Percentiles rank a stretch among this genome's conserved stretches.
Conservation (phyloP, 2,888 invertebrate species). For the Scrobipalpa atriplicella region DNA sequence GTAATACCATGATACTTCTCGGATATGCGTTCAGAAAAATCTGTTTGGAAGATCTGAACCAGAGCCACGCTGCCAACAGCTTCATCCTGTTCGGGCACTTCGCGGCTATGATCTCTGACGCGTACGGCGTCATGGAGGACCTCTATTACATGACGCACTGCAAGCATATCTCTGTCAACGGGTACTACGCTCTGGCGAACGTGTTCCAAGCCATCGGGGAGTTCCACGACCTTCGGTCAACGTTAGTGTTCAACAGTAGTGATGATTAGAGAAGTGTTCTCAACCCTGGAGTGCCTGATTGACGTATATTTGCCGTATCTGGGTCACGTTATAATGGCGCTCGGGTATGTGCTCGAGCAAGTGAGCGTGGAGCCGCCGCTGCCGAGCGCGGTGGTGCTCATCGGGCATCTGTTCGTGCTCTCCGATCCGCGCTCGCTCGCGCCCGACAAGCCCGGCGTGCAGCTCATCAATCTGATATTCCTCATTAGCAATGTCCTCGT, state of each 20-base stretch:
- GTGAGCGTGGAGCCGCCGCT: constrained; percentile 56
- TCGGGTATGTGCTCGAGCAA: constrained; percentile 69
- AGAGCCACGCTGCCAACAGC: constrained; percentile 40
- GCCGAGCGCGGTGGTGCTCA: constrained; percentile 63
- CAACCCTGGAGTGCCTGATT: constrained; percentile 36
- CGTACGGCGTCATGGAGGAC: constrained; percentile 40
- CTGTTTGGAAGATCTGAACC: constrained; percentile 35
- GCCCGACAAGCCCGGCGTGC: constrained; percentile 49
- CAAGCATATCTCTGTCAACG: constrained; percentile 42
- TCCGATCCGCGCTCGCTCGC: constrained; percentile 55
- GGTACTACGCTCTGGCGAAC: constrained; percentile 49
- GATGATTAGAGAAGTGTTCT: constrained; percentile 33
- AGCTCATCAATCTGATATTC: constrained; percentile 58
- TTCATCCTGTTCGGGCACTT: constrained; percentile 48
- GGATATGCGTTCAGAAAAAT: constrained; percentile 47
- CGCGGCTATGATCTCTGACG: constrained; percentile 44
- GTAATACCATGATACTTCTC: constrained; percentile 45
- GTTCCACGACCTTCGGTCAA: constrained; percentile 45
- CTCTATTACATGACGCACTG: constrained; percentile 37
- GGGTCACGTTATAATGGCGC: constrained; percentile 64
- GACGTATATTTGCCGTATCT: constrained; percentile 57
- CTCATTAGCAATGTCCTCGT: constrained; percentile 58
- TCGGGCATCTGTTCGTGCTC: constrained; percentile 64
- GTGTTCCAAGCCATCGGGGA: constrained; percentile 51
- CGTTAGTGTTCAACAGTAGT: background rate